Evolutionary conservation across 2,113 vertebrate genomes (phyloP).

Genomic region (Dicerorhinus sumatrensis): DNA sequence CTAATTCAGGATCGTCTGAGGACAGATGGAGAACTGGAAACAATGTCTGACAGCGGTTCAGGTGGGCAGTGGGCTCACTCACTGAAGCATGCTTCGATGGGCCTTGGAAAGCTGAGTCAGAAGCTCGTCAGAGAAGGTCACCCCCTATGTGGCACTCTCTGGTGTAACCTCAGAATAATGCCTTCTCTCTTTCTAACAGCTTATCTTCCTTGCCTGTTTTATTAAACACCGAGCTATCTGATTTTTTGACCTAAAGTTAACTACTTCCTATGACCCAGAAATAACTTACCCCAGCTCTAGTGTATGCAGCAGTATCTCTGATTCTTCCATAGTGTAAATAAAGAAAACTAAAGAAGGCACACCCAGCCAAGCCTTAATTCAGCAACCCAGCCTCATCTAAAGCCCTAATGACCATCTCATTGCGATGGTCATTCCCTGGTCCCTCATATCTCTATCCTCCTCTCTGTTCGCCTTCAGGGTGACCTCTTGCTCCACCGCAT

Average conservation of each 20-base stretch:
- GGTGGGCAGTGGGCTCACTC: rapidly evolving
- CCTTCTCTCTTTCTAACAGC: not conserved
- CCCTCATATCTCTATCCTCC: not conserved
- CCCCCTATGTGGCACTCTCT: not conserved
- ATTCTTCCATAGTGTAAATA: not conserved
- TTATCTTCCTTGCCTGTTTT: not conserved
- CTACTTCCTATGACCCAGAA: not conserved
- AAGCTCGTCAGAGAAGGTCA: not conserved
- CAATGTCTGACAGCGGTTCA: not conserved
- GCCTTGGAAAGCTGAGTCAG: not conserved
- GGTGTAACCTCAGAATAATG: not conserved
- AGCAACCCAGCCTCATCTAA: not conserved
- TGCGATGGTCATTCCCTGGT: not conserved
- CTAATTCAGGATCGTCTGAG: not conserved
- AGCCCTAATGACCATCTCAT: not conserved
- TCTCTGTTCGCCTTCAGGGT: not conserved
- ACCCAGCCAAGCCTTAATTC: not conserved
- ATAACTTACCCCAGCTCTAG: not conserved
- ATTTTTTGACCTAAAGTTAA: not conserved
- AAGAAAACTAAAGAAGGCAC: not conserved
- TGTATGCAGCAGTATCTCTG: not conserved
- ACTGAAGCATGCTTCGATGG: not conserved
- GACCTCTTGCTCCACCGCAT: not conserved
- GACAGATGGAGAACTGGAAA: not conserved
- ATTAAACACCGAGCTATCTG: not conserved